These are phyloP conservation scores for Mormyrus lacerda DNA, from an alignment of 2,113 vertebrate genomes.

Conservation along the genomic window DNA sequence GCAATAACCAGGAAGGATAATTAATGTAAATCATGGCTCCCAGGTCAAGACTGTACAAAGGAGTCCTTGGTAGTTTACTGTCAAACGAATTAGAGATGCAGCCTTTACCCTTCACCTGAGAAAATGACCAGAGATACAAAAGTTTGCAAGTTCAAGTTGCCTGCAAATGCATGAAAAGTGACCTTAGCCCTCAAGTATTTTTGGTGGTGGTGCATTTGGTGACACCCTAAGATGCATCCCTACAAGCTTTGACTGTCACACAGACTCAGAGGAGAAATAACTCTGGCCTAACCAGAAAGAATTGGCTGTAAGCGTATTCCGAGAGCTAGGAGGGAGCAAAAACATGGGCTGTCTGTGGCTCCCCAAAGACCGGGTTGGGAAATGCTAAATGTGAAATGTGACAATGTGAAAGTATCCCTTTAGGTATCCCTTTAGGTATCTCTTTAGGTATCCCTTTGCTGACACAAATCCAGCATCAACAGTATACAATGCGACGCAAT, in stretches of 20 bases:
- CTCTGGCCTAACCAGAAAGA: background rate
- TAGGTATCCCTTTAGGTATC: too few relatives aligned
- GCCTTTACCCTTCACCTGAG: background rate
- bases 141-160: background rate
- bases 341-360: background rate
- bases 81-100: background rate
- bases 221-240: background rate
- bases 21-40: constrained; percentile 4
- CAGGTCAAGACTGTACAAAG: background rate
- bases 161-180: background rate
- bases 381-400: background rate
- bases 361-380: background rate
- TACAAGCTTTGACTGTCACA: background rate
- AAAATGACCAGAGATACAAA: background rate
- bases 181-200: background rate
- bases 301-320: background rate
- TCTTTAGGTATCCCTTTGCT: too few relatives aligned
- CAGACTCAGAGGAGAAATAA: background rate
- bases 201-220: background rate
- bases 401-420: background rate
- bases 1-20: constrained; percentile 1
- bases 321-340: too few relatives aligned
- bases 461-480: background rate
- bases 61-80: background rate
- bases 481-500: background rate